These are phyloP conservation scores for Drosophila nigromelanica DNA, from an alignment of 1,140 invertebrate species.

Conservation along the genomic window DNA sequence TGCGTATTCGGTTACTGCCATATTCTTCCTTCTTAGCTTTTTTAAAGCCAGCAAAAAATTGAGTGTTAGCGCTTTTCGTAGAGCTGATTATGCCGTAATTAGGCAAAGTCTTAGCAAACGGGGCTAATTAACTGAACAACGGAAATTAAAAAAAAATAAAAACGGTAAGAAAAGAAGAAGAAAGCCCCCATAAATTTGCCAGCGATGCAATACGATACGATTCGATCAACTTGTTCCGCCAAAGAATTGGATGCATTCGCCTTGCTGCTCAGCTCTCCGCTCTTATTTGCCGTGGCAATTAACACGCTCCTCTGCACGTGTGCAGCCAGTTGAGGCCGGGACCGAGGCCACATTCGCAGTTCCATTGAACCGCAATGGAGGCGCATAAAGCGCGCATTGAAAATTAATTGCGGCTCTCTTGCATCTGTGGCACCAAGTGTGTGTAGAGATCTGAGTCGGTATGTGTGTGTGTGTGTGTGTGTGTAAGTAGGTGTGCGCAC, in stretches of 20 bases:
- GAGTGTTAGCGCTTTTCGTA: neutral
- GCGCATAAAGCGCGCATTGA: conserved; percentile 74
- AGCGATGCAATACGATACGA: neutral
- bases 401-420: conserved; percentile 71
- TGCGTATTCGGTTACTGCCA: too few relatives aligned
- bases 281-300: conserved; percentile 65
- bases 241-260: conserved; percentile 24
- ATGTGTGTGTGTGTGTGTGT: conserved; percentile 8
- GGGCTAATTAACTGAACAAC: conserved; percentile 53
- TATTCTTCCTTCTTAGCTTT: too few relatives aligned
- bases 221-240: conserved; percentile 35
- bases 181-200: conserved; percentile 20
- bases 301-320: conserved; percentile 55
- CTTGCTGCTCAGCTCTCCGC: conserved; percentile 4
- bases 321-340: conserved; percentile 31
- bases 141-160: conserved; percentile 48
- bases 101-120: conserved; percentile 47
- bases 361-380: conserved; percentile 54
- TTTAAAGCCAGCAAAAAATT: conserved; percentile 1
- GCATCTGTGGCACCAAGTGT: too few relatives aligned
- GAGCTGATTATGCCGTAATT: conserved; percentile 53
- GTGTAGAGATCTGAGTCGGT: conserved; percentile 2
- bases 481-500: conserved; percentile 7
- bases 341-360: conserved; percentile 27
- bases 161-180: conserved; percentile 43